These are phyloP conservation scores for Pterocles orientalis DNA, from an alignment of 2,113 vertebrate species.

Conservation along the genomic window DNA sequence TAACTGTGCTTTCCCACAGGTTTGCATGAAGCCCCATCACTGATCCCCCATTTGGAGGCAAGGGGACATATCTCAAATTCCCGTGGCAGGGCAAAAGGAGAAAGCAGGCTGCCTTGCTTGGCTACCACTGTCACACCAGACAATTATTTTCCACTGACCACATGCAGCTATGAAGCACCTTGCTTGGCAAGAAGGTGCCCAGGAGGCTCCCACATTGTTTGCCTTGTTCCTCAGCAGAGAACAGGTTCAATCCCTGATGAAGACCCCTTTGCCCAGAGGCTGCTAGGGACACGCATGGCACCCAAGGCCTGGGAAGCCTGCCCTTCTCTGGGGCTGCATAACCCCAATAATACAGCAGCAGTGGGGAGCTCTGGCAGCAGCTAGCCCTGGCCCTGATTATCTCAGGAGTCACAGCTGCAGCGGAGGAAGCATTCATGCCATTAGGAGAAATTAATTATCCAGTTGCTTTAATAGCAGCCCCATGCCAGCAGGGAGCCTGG, in stretches of 20 bases:
- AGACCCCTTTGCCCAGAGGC: not conserved
- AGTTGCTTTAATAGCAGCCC: slow-evolving; percentile 7
- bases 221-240: not conserved
- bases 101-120: not conserved
- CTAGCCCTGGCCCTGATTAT: not conserved
- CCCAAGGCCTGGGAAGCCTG: not conserved
- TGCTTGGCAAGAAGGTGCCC: not conserved
- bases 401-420: slow-evolving; percentile 38
- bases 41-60: not conserved
- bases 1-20: not conserved
- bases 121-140: not conserved
- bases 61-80: not conserved
- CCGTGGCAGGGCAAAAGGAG: not conserved
- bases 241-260: not conserved
- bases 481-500: not conserved
- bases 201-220: not conserved
- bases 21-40: not conserved
- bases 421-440: not conserved
- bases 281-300: not conserved
- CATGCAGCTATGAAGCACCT: not conserved
- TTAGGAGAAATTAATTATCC: slow-evolving; percentile 48
- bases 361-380: slow-evolving; percentile 19
- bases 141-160: not conserved
- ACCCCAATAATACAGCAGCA: not conserved
- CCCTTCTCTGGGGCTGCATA: not conserved